Evolutionary conservation across 2,888 invertebrate species (phyloP).

Genomic region (Cantharis flavilabris): DNA sequence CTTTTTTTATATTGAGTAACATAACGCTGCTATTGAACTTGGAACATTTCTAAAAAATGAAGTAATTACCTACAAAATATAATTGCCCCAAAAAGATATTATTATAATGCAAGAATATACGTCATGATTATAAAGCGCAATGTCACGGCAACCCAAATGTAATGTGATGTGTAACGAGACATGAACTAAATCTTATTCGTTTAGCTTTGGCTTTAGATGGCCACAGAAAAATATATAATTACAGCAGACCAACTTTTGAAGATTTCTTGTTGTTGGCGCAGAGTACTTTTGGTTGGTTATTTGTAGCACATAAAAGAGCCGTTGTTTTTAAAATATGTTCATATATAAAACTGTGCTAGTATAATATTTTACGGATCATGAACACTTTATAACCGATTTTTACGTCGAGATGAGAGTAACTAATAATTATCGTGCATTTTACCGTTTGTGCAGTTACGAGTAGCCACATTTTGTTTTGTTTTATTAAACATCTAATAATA

Average conservation of each 20-base stretch:
- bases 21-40: background rate
- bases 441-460: background rate
- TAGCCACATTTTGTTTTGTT: background rate
- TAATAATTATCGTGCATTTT: slow-evolving; percentile 10
- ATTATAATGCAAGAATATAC: background rate
- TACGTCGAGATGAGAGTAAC: slow-evolving; percentile 1
- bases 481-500: background rate
- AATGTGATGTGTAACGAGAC: slow-evolving; percentile 14
- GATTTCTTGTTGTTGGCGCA: background rate
- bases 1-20: background rate
- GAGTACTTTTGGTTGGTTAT: background rate
- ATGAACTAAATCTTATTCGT: slow-evolving; percentile 14
- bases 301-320: slow-evolving; percentile 7
- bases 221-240: background rate
- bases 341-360: slow-evolving; percentile 10
- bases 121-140: slow-evolving; percentile 14
- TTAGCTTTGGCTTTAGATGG: background rate
- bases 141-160: slow-evolving; percentile 20
- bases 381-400: slow-evolving; percentile 8
- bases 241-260: background rate
- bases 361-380: slow-evolving; percentile 16
- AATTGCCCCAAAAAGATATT: background rate
- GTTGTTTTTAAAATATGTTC: slow-evolving; percentile 5
- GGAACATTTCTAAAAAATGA: background rate
- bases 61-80: background rate